Conservation (phyloP, 2,797 vertebrate species). For the Pelobates cultripes region DNA sequence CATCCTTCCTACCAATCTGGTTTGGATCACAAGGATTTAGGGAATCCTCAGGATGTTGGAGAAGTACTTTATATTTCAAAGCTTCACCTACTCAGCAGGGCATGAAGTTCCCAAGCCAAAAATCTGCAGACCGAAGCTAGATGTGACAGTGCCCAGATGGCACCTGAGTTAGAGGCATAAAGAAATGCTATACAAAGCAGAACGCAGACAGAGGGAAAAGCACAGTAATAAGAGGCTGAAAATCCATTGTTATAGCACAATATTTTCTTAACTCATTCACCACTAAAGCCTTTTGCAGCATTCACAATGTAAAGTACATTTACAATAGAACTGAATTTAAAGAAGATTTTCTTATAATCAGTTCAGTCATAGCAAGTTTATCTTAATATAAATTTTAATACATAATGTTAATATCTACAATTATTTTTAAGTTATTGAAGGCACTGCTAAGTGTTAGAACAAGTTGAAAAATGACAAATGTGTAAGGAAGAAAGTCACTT, state of each 20-base stretch:
- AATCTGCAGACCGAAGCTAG: slow-evolving; percentile 55
- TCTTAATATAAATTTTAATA: too few species aligned
- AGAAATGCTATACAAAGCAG: slow-evolving; percentile 50
- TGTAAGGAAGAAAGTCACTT: too few species aligned
- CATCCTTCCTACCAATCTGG: background rate
- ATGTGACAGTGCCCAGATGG: slow-evolving; percentile 54
- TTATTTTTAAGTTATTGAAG: too few species aligned
- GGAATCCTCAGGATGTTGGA: slow-evolving; percentile 46
- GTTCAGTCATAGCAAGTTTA: too few species aligned
- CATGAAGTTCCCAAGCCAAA: slow-evolving; percentile 53
- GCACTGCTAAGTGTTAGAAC: too few species aligned
- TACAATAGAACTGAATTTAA: too few species aligned
- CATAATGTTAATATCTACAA: too few species aligned
- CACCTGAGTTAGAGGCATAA: slow-evolving; percentile 46
- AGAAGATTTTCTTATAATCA: too few species aligned
- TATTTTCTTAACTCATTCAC: slow-evolving; percentile 26
- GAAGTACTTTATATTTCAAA: slow-evolving; percentile 44
- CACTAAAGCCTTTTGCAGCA: background rate
- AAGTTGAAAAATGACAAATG: too few species aligned
- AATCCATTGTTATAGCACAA: slow-evolving; percentile 33
- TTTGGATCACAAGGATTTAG: slow-evolving; percentile 28
- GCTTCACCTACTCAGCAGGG: slow-evolving; percentile 52
- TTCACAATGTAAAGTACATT: too few species aligned
- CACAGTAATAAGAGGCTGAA: background rate
- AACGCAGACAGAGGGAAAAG: slow-evolving; percentile 17